Base-by-base conservation (phyloP, 2,888 invertebrate genomes). In the Amphipoea oculea region DNA sequence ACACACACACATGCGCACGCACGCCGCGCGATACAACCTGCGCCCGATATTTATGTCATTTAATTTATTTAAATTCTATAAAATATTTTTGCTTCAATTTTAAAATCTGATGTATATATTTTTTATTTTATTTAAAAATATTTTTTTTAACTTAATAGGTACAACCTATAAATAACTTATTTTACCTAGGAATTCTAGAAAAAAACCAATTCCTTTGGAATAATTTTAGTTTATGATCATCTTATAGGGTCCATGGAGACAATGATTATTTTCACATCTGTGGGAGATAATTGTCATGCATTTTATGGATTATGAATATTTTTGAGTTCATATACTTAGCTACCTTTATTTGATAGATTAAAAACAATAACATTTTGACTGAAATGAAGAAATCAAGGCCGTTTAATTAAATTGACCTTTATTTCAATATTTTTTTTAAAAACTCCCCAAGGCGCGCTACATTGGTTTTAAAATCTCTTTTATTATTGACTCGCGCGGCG, bases 11-110 rank as follows among this genome's bases (percentile, higher is more conserved):
- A 73, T 45, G 45, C 29, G 73, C 86, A 82, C 87, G 79, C 88
- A 83, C 79, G 73, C 84, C 79, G 71, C 84, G 77, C 81, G 70
- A 76, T 87, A 86, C 88, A 89, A 89, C 89, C 90, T 88, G 89
- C 88, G 84, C 76, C 78, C 70, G 66, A 79, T 82, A 86, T 87
- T 81, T 82, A 83, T 83, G 82, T 76, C 66, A 83, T 86, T 80
- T 70, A 40, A 77, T 80, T 81, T 77, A 84, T 79, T 85, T 72
- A 68, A 79, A 76, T 79, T 71, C 12, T 20, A 57, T 65, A 54
- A 81, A 79, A 70, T 75, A 75, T 67, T 73, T 78, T 82, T 42
- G 3, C 12, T 74, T 62, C 29, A 29, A 72, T 74, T 78, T 71
- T 67, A 63, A 74, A 68, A 76, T 76, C 11, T 23, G n/a, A 45